Base-by-base conservation (phyloP, 2,113 vertebrate species). In the Nanorana parkeri region DNA sequence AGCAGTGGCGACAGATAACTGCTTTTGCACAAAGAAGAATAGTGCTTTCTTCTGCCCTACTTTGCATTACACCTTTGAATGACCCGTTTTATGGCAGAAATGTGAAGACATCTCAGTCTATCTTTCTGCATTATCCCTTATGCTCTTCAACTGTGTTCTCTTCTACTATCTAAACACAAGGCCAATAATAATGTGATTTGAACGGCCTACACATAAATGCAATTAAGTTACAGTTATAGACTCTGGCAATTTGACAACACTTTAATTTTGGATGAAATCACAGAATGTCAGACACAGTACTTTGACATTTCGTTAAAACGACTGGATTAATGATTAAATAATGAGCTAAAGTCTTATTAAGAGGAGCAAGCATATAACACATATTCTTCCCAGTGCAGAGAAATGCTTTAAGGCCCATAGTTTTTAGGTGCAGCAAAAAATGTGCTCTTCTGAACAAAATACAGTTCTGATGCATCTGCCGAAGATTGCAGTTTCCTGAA, bases 221-320 rank as follows among this genome's bases (percentile, higher is more conserved):
- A 65, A 65, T 65, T 64, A 64, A 64, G 26, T 28, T 26, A 65
- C 13, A 65, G 63, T 65, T 65, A 29, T 29, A 65, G 26, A 65
- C 26, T 28, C 63, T 28, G 63, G 24, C 63, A 29, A 29, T 4
- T 5, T 65, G 63, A 65, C 24, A 65, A 26, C 23, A 21, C 26
- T 65, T 26, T 65, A 26, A 65, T 65, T 65, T 65, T 65, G 26
- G 26, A 65, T 28, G 26, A 65, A 65, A 65, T 65, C 15, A 65
- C 17, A 3, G 23, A 60, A 60, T 60, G 58, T 60, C 58, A 60
- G 26, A 28, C 15, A 24, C 13, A 65, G 5, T 29, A 16, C 11
- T 65, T 28, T 28, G 26, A 24, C 26, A 65, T 65, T 29, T 65
- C 17, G 26, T 11, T 65, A 17, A 26, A 28, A 26, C 17, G 3